Base-by-base conservation (phyloP, 2,113 vertebrate genomes). In the Bothrops jararaca region DNA sequence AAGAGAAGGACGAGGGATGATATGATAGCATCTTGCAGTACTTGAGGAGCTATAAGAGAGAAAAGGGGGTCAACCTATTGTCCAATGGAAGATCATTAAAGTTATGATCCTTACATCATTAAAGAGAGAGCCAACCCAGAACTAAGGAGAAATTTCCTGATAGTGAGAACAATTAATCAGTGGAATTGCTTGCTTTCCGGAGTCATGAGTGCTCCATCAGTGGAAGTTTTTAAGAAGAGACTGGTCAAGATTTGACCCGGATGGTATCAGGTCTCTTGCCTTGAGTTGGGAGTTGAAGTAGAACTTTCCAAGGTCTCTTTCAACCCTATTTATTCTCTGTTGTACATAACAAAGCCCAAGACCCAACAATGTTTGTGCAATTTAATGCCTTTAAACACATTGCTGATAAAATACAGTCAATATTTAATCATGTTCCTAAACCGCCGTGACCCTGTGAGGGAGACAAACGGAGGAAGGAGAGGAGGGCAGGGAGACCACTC, bases 391-490 rank as follows among this genome's bases (percentile, higher is more conserved):
- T 86, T 89, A 64, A 91, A 86, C 5, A 85, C 13, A 69, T 12
- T 92, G 86, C 86, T 8, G 90, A 23, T 4, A 90, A 91, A 93
- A 90, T 42, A 91, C 90, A 94, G 90, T 29, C 10, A 90, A 92
- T 80, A 94, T 48, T 80, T 89, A 93, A 93, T 86, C 57, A 58
- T 85, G 89, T n/a, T 64, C 42, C 53, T 8, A 89, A 86, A 90
- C 45, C 8, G 4, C 50, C 50, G 60, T 29, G 69, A 60, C 54
- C 57, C 42, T n/a, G 26, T 20, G 45, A 34, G 52, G 64, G 34
- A 60, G 60, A 29, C 11, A 39, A 20, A 15, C 13, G 1, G 53
- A 24, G 88, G 20, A 23, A 7, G 42, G 42, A 10, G 58, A 12
- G 12, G n/a, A 24, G 20, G 64, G 29, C 11, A 24, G 3, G n/a